These are phyloP conservation scores for Tetragnatha versicolor DNA, from an alignment of 1,140 invertebrate genomes.

Conservation along the genomic window DNA sequence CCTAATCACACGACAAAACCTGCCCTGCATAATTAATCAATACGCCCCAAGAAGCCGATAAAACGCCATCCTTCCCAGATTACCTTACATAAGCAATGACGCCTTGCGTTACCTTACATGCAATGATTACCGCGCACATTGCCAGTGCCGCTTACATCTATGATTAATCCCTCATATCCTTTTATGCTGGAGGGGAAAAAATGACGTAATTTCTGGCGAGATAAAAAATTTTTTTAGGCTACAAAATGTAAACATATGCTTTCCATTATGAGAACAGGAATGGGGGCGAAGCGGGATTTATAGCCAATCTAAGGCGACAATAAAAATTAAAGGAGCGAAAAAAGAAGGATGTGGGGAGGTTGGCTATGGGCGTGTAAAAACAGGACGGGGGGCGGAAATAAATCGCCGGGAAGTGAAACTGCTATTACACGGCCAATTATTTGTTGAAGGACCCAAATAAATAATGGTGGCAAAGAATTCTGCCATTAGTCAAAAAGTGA, in stretches of 20 bases:
- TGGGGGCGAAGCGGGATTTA: constrained; percentile 23
- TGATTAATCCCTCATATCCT: too few relatives aligned
- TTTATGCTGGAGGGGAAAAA: neutral
- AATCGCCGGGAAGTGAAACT: constrained; percentile 46
- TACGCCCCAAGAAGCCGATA: too few relatives aligned
- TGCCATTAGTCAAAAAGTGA: constrained; percentile 41
- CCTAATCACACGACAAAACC: too few relatives aligned
- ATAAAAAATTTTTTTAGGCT: neutral
- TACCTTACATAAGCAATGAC: neutral
- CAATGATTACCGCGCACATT: too few relatives aligned
- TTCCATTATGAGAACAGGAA: constrained; percentile 31
- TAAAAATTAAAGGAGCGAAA: constrained; percentile 41
- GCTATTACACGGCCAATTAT: constrained; percentile 50
- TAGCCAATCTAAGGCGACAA: constrained; percentile 34
- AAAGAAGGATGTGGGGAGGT: neutral
- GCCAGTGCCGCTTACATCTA: too few relatives aligned
- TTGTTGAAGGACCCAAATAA: constrained; percentile 51
- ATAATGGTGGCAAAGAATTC: constrained; percentile 47
- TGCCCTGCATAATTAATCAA: too few relatives aligned
- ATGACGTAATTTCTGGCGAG: neutral
- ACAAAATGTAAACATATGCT: constrained; percentile 21
- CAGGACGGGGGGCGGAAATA: neutral
- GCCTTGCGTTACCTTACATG: neutral
- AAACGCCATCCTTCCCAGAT: too few relatives aligned
- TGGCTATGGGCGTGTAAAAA: neutral